Evolutionary conservation across 2,113 vertebrate species (phyloP).

Genomic region (Colius striatus): DNA sequence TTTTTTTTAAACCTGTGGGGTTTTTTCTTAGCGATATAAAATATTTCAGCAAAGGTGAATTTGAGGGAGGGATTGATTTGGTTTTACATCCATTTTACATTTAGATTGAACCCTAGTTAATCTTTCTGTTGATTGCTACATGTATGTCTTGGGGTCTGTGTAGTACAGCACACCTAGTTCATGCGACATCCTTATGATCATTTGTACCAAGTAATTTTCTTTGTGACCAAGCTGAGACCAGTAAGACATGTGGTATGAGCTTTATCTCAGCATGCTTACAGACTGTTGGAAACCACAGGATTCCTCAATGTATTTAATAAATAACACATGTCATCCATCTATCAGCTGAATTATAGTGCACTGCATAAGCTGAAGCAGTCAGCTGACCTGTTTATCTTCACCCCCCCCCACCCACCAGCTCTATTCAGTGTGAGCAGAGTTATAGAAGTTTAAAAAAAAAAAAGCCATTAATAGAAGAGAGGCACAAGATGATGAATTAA

Average conservation of each 20-base stretch:
- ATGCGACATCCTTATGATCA: not conserved
- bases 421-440: slow-evolving; percentile 47
- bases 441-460: not conserved
- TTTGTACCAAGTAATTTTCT: slow-evolving; percentile 28
- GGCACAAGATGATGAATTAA: slow-evolving; percentile 84
- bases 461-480: slow-evolving; percentile 76
- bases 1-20: not conserved
- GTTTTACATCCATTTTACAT: not conserved
- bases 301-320: slow-evolving; percentile 40
- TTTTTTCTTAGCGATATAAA: not conserved
- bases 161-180: not conserved
- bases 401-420: not conserved
- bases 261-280: slow-evolving; percentile 21
- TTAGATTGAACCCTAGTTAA: not conserved
- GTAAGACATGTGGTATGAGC: not conserved
- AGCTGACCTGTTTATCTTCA: slow-evolving; percentile 70
- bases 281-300: slow-evolving; percentile 42
- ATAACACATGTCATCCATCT: slow-evolving; percentile 51
- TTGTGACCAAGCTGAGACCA: not conserved
- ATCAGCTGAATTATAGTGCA: slow-evolving; percentile 33
- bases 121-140: not conserved
- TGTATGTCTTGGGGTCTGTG: not conserved
- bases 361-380: slow-evolving; percentile 32
- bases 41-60: not conserved
- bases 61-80: not conserved